These are phyloP conservation scores for Porites lobata DNA, from an alignment of 92 coral and sea anemone genomes.

Conservation along the genomic window DNA sequence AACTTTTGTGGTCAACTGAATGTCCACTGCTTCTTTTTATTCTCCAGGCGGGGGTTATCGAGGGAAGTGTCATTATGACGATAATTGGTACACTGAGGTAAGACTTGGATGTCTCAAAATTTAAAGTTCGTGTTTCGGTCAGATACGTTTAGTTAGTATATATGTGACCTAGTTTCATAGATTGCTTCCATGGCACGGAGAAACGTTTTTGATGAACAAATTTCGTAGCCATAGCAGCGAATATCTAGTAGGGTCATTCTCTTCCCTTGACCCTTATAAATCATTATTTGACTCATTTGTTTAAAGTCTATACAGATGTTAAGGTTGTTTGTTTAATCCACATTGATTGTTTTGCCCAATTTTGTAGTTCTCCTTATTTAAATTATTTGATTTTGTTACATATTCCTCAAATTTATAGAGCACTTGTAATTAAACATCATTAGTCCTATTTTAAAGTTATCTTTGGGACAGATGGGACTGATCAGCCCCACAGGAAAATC, in stretches of 20 bases:
- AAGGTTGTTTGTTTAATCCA: background rate
- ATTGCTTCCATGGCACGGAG: background rate
- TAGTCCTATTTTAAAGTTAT: too few species aligned
- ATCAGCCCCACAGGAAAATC: too few species aligned
- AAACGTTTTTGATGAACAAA: slow-evolving; percentile 2
- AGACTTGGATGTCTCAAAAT: background rate
- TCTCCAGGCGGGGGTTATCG: slow-evolving; percentile 90
- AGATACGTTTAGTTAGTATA: too few species aligned
- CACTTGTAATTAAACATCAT: background rate
- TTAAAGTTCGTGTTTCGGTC: background rate
- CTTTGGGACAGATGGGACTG: too few species aligned
- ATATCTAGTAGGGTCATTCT: background rate
- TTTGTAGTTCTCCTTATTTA: background rate
- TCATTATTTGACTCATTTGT: background rate
- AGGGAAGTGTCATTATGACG: slow-evolving; percentile 90
- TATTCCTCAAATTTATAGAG: background rate
- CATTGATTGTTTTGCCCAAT: background rate
- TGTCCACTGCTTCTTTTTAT: background rate
- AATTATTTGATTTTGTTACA: background rate
- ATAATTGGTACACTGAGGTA: slow-evolving; percentile 93
- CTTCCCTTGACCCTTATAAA: background rate
- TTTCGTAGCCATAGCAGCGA: slow-evolving; percentile 41
- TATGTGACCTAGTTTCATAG: background rate
- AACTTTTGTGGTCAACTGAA: background rate
- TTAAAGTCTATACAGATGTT: background rate